Percentiles rank a stretch among this genome's conserved stretches.
Evolutionary conservation across 2,888 invertebrate species (phyloP).

Genomic region (Unio delphinus): DNA sequence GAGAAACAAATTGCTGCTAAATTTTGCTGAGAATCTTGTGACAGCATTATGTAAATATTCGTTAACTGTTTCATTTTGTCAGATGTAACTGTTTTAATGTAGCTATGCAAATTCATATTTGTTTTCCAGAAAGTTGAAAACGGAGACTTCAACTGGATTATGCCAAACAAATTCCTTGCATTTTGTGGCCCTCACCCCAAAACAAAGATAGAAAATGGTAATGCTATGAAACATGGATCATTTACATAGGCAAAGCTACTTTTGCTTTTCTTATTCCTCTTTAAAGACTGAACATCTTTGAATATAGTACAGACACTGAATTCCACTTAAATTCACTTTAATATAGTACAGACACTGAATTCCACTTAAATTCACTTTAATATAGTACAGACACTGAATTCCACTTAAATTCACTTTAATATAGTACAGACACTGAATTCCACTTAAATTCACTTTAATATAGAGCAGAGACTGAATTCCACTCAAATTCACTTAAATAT

Average conservation of each 20-base stretch:
- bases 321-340: neutral
- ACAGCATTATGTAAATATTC: neutral
- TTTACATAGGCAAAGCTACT: neutral
- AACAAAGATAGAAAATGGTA: constrained; percentile 87
- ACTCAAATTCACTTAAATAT: too few species aligned
- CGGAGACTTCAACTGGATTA: constrained; percentile 99
- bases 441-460: too few species aligned
- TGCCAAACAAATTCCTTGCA: constrained; percentile 96
- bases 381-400: too few species aligned
- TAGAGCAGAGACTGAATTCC: too few species aligned
- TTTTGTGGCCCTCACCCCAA: constrained; percentile 98
- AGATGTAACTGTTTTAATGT: neutral
- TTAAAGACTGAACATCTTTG: neutral
- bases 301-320: neutral
- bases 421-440: too few species aligned
- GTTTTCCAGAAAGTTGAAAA: constrained; percentile 89
- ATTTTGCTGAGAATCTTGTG: too few species aligned
- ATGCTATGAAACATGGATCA: constrained; percentile 6
- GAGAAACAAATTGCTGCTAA: too few species aligned
- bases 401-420: too few species aligned
- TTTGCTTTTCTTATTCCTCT: constrained; percentile 11
- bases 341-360: too few species aligned
- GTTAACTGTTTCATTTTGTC: neutral
- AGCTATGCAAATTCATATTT: neutral
- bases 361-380: too few species aligned